Conservation (phyloP, 2,797 vertebrate species). For the Diplodus puntazzo region DNA sequence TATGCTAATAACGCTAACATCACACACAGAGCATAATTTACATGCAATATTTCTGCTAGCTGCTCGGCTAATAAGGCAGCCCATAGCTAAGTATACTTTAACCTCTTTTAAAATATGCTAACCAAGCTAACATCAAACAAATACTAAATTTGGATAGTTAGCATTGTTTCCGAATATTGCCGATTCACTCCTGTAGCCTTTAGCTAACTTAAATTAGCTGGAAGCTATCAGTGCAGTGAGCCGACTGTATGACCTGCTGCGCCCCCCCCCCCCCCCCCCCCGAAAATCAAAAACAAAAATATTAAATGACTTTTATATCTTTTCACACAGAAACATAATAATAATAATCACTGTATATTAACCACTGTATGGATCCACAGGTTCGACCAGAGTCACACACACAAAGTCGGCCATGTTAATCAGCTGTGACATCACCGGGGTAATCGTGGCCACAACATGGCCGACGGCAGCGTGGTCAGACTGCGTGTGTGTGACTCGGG, state of each 20-base stretch:
- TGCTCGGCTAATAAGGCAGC: not conserved
- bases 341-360: slow-evolving; percentile 65
- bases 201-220: slow-evolving; percentile 5
- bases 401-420: slow-evolving; percentile 35
- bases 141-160: not conserved
- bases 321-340: slow-evolving; percentile 71
- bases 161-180: not conserved
- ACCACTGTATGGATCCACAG: slow-evolving; percentile 75
- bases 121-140: not conserved
- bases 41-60: not conserved
- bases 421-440: slow-evolving; percentile 6
- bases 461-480: slow-evolving; percentile 28
- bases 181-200: not conserved
- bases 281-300: slow-evolving; percentile 56
- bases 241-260: slow-evolving; percentile 51
- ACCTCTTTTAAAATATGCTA: not conserved
- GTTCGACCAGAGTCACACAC: slow-evolving; percentile 63
- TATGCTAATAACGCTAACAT: slow-evolving; percentile 10
- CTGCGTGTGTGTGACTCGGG: slow-evolving; percentile 38
- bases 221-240: slow-evolving; percentile 45
- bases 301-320: slow-evolving; percentile 62
- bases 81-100: not conserved
- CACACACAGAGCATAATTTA: not conserved
- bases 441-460: slow-evolving; percentile 34
- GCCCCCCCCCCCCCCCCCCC: not conserved